A percentile compares a stretch with the other conserved stretches of the same genome.
phyloP scores from a whole-genome alignment of 1,140 invertebrate species.

The Leptinotarsa defecta region DNA sequence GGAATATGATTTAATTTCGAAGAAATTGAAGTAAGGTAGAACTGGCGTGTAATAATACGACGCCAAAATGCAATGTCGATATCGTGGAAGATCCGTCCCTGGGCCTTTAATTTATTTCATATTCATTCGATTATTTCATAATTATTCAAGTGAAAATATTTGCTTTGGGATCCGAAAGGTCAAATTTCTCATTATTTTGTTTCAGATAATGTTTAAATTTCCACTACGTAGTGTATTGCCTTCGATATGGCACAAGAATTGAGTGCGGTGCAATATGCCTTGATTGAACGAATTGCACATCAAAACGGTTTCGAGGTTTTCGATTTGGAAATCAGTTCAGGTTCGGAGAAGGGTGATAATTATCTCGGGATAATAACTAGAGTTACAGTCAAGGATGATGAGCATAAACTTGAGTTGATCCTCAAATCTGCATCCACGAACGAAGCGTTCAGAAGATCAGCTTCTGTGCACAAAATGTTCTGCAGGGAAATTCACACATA shows the following conservation, averaged over 20 bases:
- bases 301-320: constrained; percentile 32
- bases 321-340: constrained; percentile 29
- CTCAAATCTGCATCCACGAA: constrained; percentile 38
- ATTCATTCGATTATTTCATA: too few species aligned
- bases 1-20: too few species aligned
- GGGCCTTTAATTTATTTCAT: too few species aligned
- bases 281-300: constrained; percentile 31
- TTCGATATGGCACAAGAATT: not conserved
- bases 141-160: too few species aligned
- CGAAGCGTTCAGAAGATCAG: constrained; percentile 27
- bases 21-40: too few species aligned
- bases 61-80: too few species aligned
- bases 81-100: too few species aligned
- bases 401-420: constrained; percentile 34
- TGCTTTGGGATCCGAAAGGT: too few species aligned
- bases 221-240: too few species aligned
- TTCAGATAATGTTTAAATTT: too few species aligned
- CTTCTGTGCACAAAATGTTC: constrained; percentile 37
- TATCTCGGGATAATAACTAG: constrained; percentile 41
- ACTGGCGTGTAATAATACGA: too few species aligned
- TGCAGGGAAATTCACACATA: constrained; percentile 41
- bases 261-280: constrained; percentile 13
- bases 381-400: constrained; percentile 29
- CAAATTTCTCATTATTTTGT: too few species aligned
- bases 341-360: constrained; percentile 40